Evolutionary conservation across 1,140 invertebrate genomes (phyloP).

Genomic region (Coboldia fuscipes): DNA sequence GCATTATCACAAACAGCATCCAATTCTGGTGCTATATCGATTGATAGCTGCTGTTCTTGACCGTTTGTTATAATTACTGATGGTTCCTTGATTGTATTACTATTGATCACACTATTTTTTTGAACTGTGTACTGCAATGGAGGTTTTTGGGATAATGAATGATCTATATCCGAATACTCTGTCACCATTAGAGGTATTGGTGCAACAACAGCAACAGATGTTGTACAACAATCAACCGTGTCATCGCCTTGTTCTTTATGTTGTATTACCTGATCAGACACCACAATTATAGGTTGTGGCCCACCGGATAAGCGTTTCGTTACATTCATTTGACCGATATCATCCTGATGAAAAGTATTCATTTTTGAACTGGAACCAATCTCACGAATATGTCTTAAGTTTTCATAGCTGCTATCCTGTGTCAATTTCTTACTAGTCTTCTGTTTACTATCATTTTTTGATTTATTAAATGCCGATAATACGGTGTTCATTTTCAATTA

Average conservation of each 20-base stretch:
- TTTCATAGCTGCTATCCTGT: slow-evolving; percentile 18
- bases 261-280: background rate
- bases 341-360: slow-evolving; percentile 11
- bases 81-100: no score
- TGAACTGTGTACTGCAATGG: background rate
- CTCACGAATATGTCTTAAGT: slow-evolving; percentile 19
- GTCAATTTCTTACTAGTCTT: slow-evolving; percentile 3
- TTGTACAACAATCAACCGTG: background rate
- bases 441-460: slow-evolving; percentile 10
- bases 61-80: no score
- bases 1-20: no score
- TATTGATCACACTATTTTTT: background rate
- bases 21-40: no score
- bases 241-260: background rate
- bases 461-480: slow-evolving; percentile 20
- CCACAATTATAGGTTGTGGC: no score
- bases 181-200: no score
- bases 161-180: no score
- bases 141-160: background rate
- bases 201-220: background rate
- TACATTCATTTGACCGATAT: slow-evolving; percentile 1
- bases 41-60: no score
- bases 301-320: no score
- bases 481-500: slow-evolving; percentile 17
- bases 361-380: slow-evolving; percentile 18